A percentile compares a stretch with the other conserved stretches of the same genome.
These are phyloP conservation scores for Platycercus adscitus DNA, from an alignment of 2,113 vertebrate species.

Conservation along the genomic window DNA sequence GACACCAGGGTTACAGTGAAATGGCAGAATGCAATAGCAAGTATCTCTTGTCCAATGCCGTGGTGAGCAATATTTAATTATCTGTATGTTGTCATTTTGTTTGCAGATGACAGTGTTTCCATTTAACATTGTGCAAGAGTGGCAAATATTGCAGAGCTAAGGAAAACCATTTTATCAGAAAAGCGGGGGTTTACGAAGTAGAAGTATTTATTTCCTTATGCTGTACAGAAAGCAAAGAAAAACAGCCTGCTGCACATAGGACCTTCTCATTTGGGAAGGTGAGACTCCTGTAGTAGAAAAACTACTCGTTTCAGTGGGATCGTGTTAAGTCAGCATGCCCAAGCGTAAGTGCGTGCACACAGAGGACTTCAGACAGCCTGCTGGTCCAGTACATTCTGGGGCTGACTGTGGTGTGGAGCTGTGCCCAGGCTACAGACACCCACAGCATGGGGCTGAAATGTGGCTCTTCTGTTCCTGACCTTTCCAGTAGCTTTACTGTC, in stretches of 20 bases:
- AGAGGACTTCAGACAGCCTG: background rate
- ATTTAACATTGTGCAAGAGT: background rate
- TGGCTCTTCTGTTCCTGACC: background rate
- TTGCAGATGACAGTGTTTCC: background rate
- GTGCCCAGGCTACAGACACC: background rate
- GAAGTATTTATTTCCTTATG: background rate
- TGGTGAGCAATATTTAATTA: background rate
- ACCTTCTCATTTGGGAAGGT: background rate
- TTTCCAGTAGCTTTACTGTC: background rate
- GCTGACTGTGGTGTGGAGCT: background rate
- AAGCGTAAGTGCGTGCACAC: background rate
- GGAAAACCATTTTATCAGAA: background rate
- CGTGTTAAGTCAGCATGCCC: background rate
- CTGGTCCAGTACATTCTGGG: background rate
- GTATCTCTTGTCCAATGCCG: background rate
- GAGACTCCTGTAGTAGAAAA: background rate
- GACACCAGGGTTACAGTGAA: background rate
- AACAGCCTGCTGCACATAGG: background rate
- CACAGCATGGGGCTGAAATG: accelerated
- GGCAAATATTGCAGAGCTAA: background rate
- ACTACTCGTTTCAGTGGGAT: background rate
- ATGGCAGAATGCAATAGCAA: background rate
- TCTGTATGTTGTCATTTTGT: background rate
- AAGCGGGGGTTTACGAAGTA: background rate
- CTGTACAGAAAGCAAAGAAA: background rate